Percentiles rank a stretch among this genome's conserved stretches.
Conservation (phyloP, 23 tunicate species). For the Botrylloides violaceus region DNA sequence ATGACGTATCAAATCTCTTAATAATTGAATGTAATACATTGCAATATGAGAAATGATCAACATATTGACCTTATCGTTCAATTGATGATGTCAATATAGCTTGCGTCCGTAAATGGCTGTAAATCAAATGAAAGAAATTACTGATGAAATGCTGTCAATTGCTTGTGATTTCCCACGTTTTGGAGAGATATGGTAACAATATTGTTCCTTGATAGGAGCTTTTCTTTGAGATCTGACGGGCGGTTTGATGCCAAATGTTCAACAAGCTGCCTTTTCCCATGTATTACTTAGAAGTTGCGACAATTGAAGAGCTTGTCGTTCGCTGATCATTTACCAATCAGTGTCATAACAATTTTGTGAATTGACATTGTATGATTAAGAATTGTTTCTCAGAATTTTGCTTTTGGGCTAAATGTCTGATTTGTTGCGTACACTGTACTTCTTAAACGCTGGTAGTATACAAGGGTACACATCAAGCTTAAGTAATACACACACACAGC, state of each 20-base stretch:
- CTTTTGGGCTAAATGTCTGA: too few relatives aligned
- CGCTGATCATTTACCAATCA: not conserved
- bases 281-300: not conserved
- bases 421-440: too few relatives aligned
- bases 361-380: too few relatives aligned
- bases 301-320: not conserved
- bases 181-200: not conserved
- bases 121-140: not conserved
- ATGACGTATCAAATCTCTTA: not conserved
- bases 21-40: not conserved
- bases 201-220: not conserved
- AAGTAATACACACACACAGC: too few relatives aligned
- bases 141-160: not conserved
- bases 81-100: not conserved
- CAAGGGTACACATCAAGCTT: too few relatives aligned
- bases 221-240: not conserved
- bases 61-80: not conserved
- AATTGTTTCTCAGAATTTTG: too few relatives aligned
- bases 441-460: too few relatives aligned
- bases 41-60: not conserved
- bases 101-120: not conserved
- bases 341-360: not conserved
- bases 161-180: not conserved
- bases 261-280: not conserved
- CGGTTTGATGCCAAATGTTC: not conserved